Evolutionary conservation across 2,888 invertebrate species (phyloP), one percentile per base, ranked within the genome.

Genomic region (Lacanobia oleracea): DNA sequence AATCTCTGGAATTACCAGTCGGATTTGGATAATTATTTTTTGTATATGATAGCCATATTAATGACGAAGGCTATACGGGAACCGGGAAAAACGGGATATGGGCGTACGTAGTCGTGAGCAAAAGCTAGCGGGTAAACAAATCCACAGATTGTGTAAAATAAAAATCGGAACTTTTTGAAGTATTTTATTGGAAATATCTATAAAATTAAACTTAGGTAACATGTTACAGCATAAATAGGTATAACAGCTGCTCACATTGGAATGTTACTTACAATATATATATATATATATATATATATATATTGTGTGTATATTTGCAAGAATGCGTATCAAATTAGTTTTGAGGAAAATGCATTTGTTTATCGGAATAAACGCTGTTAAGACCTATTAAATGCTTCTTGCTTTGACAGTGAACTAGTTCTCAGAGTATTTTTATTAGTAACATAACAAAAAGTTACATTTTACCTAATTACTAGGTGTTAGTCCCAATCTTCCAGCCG

Each of bases 401-500:
- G 12, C 16, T 8, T 40, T 43, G 43, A 33, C 23, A 8, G 43
- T 18, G 7, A 45, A 37, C 9, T 40, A 16, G 0, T 57, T 0
- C 48, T 45, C 10, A 14, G 16, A 51, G 37, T 63, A 51, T 60
- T 59, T 16, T 27, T 57, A 37, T 57, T 1, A 57, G 33, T 33
- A 57, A 37, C n/a, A 64, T 60, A 27, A 48, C n/a, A 12, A 63
- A 59, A 57, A 57, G 56, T n/a, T 37, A n/a, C 43, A 67, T 23
- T 10, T 37, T 23, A 6, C 5, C 4, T n/a, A 33, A 23, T 45
- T 12, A 53, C 6, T 56, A 57, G 68, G 6, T 16, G 12, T 57
- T 67, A 83, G 18, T 79, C 40, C 74, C 74, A 79, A 33, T 83
- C 59, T 66, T 89, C 84, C 65, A 92, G 77, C 27, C 86, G 83